Base-by-base conservation (phyloP, 1,140 invertebrate species). In the Penaeus chinensis region DNA sequence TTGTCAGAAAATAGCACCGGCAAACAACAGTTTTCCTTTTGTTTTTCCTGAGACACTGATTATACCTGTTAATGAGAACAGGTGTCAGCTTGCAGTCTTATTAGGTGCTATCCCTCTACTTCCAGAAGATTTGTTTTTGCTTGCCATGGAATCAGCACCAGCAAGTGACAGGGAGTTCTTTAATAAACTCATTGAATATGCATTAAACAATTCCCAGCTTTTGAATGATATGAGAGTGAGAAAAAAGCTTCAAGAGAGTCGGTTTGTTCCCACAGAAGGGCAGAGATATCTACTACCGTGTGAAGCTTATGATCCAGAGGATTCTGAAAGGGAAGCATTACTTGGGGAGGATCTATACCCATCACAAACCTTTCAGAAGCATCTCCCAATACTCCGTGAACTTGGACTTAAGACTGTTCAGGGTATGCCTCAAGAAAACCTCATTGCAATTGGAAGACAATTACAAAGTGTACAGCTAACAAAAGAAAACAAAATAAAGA, bases 301-400 rank as follows among this genome's bases (percentile, higher is more conserved):
- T 18, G 60, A 85, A 42, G 22, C 79, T 24, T 85, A 79, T 69
- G 84, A 85, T 61, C 84, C 84, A 11, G 84, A 85, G 13, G 84
- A 85, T 47, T 20, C 22, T 19, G 76, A 85, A 37, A 47, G 13
- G 47, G 62, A 66, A 54, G 84, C 76, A n/a, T 54, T 85, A 3
- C 65, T 79, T 65, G 74, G 74, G n/a, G 74, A 85, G 65, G 24
- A 78, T 24, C 62, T 79, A 47, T 42, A n/a, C 22, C 84, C 84
- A 22, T 0, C 11, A 20, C n/a, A 13, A 32, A 20, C 47, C 18
- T 80, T 79, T 66, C 13, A 65, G 60, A 42, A 80, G 13, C 76
- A 85, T 22, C 47, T 54, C 24, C 76, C 76, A n/a, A 18, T 85
- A 3, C 62, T 85, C 22, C 84, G 84, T 24, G 27, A 37, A 22